Evolutionary conservation across 2,888 invertebrate genomes (phyloP).

Genomic region (Cylindroiulus punctatus): DNA sequence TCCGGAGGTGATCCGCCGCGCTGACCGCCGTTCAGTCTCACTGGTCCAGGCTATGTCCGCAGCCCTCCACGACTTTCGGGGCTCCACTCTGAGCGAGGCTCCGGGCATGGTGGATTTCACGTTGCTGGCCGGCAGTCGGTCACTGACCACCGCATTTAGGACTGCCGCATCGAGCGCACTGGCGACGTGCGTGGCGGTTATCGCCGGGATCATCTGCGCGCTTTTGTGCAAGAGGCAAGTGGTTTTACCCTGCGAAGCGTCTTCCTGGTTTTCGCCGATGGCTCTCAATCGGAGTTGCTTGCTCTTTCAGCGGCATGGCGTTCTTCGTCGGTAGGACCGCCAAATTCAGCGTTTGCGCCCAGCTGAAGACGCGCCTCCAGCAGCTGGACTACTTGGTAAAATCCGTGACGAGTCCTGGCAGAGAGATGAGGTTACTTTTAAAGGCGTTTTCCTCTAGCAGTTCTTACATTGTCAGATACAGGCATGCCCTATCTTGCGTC

Average conservation of each 20-base stretch:
- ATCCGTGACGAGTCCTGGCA: neutral
- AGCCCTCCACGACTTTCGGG: neutral
- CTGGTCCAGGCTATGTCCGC: neutral
- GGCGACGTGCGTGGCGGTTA: neutral
- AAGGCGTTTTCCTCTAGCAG: too few relatives aligned
- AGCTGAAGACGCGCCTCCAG: conserved; percentile 25
- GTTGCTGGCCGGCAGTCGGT: neutral
- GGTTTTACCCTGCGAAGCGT: neutral
- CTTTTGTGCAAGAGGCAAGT: neutral
- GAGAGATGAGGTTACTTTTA: neutral
- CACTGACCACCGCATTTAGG: neutral
- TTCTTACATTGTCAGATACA: too few relatives aligned
- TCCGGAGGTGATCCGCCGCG: neutral
- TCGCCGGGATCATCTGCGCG: neutral
- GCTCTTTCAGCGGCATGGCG: neutral
- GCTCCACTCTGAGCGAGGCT: neutral
- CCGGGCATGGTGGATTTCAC: neutral
- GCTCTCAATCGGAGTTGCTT: too few relatives aligned
- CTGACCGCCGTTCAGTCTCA: neutral
- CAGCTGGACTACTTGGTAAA: neutral
- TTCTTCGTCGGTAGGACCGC: conserved; percentile 3
- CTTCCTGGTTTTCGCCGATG: too few relatives aligned
- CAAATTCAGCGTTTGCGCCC: neutral
- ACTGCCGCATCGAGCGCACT: neutral
- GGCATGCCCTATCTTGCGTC: too few relatives aligned